Evolutionary conservation across 1,140 invertebrate species (phyloP), one percentile per base, ranked within the genome.

Genomic region (Drosophila repleta): DNA sequence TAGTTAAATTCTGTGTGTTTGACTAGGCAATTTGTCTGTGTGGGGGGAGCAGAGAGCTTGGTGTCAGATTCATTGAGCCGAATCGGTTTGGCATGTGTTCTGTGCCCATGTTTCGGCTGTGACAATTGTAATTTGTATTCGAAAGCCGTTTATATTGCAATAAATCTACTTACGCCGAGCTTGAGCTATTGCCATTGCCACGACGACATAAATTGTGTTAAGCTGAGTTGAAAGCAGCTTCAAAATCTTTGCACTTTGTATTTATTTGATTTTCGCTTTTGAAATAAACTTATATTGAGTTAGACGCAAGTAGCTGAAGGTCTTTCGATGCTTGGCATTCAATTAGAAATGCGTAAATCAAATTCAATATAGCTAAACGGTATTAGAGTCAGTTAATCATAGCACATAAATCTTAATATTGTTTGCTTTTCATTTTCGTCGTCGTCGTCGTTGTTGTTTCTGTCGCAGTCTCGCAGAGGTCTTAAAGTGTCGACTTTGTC

Each of bases 331-430:
- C 41, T 39, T 48, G 18, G 15, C 52, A 39, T 48, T 55, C 41
- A 63, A 48, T 63, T 32, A 18, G 21, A 41, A 49, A 24, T 17
- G 55, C 18, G 35, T 57, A 70, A 65, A 57, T 65, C 29, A 48
- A 68, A 53, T 66, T 70, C 79, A 66, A 70, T 71, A 55, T 63
- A 64, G 55, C 39, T 43, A 70, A 57, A 65, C 41, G 41, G 37
- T 37, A 21, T 61, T 32, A n/a, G 49, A 62, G 74, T 82, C 55
- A 65, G 51, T 81, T 52, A 62, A 64, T 66, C 68, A 52, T 35
- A 57, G 62, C 58, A 39, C 58, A 82, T 83, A 82, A 79, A 67
- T 82, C 79, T 65, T 37, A 70, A 68, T 74, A 37, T 37, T 71
- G 48, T 49, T 10, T 70, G 57, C 29, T 61, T 75, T 68, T 29